Evolutionary conservation across 2,113 vertebrate species (phyloP), one percentile per base, ranked within the genome.

Genomic region (Lasiurus cinereus): DNA sequence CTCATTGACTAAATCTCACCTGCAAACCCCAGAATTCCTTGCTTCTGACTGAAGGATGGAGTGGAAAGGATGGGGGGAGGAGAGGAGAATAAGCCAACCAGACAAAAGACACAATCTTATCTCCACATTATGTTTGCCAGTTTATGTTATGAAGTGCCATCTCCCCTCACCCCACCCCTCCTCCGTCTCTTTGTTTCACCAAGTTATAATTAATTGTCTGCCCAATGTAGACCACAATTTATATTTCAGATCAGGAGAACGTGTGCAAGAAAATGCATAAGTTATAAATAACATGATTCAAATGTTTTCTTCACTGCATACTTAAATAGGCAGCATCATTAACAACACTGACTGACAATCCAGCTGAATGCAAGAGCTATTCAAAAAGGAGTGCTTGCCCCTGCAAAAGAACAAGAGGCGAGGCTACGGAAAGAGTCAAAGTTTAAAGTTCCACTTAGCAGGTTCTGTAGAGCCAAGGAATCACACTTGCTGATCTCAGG

Each of bases 1-100:
- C 24, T 94, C 82, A 95, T n/a, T 96, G 90, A 94, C 70, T 64
- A 48, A 83, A 62, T 82, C n/a, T 94, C 83, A 90, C 86, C 77
- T 76, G 78, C 78, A 97, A 94, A 83, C 77, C 43, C 78, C 24
- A 94, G 33, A 94, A 39, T 96, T 92, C 50, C 36, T 19, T 33
- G 14, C 8, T n/a, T 54, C 36, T 83, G 22, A 94, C 89, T 90
- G 43, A 77, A 77, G 56, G 36, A 24, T 62, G 24, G 3, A 59
- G 56, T 59, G 24, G 33, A 95, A 12, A 4, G 48, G 59, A n/a
- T 3, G 96, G 9, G 24, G 59, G 22, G 24, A 27, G 21, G 8
- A 9, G 22, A 8, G 56, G 11, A 9, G 59, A 8, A 5, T 33
- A 72, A 69, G 56, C 1, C 7, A 62, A 39, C 59, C 13, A 67